Evolutionary conservation across 2,113 vertebrate species (phyloP).

Genomic region (Bubalus kerabau): DNA sequence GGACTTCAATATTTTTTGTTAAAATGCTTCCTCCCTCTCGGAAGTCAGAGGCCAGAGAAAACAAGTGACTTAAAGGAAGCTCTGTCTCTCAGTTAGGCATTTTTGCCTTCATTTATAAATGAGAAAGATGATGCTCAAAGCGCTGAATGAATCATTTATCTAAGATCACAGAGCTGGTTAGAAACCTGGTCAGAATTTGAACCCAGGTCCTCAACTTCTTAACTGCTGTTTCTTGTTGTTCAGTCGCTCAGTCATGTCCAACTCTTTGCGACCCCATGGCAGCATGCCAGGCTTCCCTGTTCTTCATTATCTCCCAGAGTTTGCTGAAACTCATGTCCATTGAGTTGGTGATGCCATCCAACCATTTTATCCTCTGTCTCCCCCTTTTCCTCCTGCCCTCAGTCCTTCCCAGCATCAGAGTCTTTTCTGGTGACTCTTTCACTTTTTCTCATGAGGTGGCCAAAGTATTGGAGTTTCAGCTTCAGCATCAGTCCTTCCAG

Average conservation of each 20-base stretch:
- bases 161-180: neutral
- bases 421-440: neutral
- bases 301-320: neutral
- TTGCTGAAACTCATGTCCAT: neutral
- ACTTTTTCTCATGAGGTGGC: neutral
- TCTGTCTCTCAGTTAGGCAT: neutral
- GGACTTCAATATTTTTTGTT: neutral
- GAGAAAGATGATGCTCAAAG: neutral
- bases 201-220: neutral
- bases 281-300: neutral
- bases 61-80: neutral
- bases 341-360: neutral
- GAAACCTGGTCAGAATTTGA: neutral
- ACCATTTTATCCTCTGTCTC: neutral
- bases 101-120: neutral
- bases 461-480: neutral
- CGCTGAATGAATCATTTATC: neutral
- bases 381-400: neutral
- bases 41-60: neutral
- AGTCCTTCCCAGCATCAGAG: neutral
- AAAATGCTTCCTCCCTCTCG: neutral
- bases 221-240: neutral
- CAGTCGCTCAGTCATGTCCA: neutral
- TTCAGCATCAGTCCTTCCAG: neutral
- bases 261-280: neutral